phyloP scores from a whole-genome alignment of 1,140 invertebrate species.

The Cydia strobilella region DNA sequence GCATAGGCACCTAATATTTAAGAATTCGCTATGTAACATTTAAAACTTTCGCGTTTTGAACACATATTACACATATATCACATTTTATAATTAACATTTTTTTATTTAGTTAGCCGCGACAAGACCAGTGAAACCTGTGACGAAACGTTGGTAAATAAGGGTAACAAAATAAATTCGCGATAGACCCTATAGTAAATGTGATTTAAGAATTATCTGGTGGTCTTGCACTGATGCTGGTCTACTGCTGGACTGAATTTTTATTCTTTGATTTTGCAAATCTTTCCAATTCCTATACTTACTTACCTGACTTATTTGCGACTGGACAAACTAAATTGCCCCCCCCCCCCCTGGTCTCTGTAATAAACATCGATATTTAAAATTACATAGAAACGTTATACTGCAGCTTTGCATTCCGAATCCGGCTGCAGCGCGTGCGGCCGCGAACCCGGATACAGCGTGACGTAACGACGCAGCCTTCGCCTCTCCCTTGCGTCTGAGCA shows the following conservation, averaged over 20 bases:
- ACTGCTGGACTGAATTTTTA: not conserved
- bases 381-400: not conserved
- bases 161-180: too few species aligned
- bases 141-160: too few species aligned
- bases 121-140: too few species aligned
- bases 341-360: too few species aligned
- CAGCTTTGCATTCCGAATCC: slow-evolving; percentile 30
- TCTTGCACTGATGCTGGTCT: not conserved
- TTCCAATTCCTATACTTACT: not conserved
- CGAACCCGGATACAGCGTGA: slow-evolving; percentile 75
- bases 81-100: too few species aligned
- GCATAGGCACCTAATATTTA: too few species aligned
- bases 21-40: too few species aligned
- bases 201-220: too few species aligned
- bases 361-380: not conserved
- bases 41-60: too few species aligned
- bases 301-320: not conserved
- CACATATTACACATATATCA: too few species aligned
- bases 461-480: slow-evolving; percentile 65
- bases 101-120: too few species aligned
- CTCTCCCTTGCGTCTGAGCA: slow-evolving; percentile 43
- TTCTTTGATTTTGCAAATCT: not conserved
- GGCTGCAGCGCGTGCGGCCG: slow-evolving; percentile 61
- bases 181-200: too few species aligned
- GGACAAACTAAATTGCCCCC: not conserved